Conservation (phyloP, 2,888 invertebrate species). For the Cylindroiulus punctatus region DNA sequence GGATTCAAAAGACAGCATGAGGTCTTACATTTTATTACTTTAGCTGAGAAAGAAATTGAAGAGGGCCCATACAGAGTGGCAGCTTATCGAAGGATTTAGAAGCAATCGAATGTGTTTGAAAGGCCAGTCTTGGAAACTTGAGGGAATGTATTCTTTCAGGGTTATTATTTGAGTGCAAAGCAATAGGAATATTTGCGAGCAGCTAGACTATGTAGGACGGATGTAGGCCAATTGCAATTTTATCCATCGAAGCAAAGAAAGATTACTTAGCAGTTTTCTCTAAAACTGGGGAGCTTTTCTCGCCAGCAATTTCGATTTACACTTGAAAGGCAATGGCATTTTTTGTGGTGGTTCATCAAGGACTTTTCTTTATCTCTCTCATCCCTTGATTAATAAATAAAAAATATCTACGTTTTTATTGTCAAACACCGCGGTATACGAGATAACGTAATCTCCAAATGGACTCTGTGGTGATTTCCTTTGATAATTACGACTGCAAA, state of each 20-base stretch:
- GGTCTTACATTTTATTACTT: slow-evolving; percentile 5
- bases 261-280: neutral
- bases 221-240: neutral
- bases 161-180: neutral
- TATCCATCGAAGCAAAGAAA: neutral
- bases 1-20: neutral
- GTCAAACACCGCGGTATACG: neutral
- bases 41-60: neutral
- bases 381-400: slow-evolving; percentile 1
- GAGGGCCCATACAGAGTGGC: neutral
- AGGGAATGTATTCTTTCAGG: neutral
- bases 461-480: neutral
- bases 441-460: neutral
- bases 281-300: neutral
- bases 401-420: neutral
- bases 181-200: neutral
- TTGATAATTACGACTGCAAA: neutral
- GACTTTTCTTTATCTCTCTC: neutral
- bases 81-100: slow-evolving; percentile 24
- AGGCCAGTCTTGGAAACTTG: neutral
- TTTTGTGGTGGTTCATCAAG: neutral
- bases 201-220: neutral
- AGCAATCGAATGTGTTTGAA: slow-evolving; percentile 20
- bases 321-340: neutral
- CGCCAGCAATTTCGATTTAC: neutral